Evolutionary conservation across 2,888 invertebrate genomes (phyloP), one percentile per base, ranked within the genome.

Genomic region (Nymphalis c-album): DNA sequence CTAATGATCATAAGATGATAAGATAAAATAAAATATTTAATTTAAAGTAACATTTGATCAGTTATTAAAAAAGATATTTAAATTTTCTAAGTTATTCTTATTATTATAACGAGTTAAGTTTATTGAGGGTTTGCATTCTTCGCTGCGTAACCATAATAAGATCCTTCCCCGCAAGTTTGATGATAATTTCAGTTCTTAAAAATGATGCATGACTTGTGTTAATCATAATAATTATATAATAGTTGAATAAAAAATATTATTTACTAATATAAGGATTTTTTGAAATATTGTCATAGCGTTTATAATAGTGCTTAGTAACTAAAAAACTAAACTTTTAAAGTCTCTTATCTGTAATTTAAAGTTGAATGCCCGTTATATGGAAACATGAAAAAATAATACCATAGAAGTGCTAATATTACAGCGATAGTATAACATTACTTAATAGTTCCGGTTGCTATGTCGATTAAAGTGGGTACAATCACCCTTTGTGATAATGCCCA

Each of bases 371-470:
- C 59, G 59, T 26, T 20, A 45, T 45, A 59, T 59, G 53, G 35
- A 60, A 60, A 66, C 64, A 7, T 53, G 51, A 35, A 53, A 62
- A 55, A 63, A 63, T 60, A 62, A 67, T 67, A 53, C 63, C 58
- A 59, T 61, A 71, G 60, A 67, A 62, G 46, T 61, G 55, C 68
- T 67, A 69, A 62, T 62, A 64, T 71, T 71, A 67, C 64, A 60
- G 63, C 26, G 70, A 66, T 71, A 65, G 68, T 66, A 61, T 71
- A 60, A 53, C 63, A 66, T 69, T 71, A 71, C 66, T 64, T 66
- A 71, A 63, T 63, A 63, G 45, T 72, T 68, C 71, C 72, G 71
- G 72, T 72, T 69, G 67, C 72, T 71, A 72, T 67, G 72, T 60
- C 48, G 70, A 64, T 63, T 64, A 61, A 60, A 55, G 53, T 53